phyloP scores from a whole-genome alignment of 2,113 vertebrate genomes.

The Chamaea fasciata region DNA sequence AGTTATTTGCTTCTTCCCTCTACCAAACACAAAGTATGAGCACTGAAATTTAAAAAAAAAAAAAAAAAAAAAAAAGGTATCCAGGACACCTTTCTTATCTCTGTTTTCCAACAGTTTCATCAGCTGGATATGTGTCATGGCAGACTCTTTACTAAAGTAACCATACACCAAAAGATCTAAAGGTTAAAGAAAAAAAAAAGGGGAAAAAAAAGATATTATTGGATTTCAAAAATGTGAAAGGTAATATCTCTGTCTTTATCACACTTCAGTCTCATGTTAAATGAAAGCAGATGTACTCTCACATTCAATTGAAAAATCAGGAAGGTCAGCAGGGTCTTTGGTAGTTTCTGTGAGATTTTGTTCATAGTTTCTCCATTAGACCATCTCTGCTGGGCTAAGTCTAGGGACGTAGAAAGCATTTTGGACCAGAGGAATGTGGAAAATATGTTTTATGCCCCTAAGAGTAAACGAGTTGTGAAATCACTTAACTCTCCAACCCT shows the following conservation, averaged over 20 bases:
- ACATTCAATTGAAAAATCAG: neutral
- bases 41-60: neutral
- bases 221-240: neutral
- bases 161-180: neutral
- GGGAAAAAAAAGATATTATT: neutral
- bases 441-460: neutral
- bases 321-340: neutral
- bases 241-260: neutral
- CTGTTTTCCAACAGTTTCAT: neutral
- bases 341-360: neutral
- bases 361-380: neutral
- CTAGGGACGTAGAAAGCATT: neutral
- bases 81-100: neutral
- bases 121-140: neutral
- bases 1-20: neutral
- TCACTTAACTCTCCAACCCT: neutral
- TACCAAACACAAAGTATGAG: neutral
- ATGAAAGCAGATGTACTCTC: slow-evolving; percentile 12
- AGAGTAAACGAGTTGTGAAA: neutral
- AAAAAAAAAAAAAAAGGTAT: neutral
- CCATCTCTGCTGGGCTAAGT: neutral
- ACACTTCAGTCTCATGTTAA: neutral
- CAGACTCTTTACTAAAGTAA: neutral
- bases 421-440: neutral
- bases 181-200: neutral